Evolutionary conservation across 2,797 vertebrate genomes (phyloP).

Genomic region (Gymnocypris eckloni): DNA sequence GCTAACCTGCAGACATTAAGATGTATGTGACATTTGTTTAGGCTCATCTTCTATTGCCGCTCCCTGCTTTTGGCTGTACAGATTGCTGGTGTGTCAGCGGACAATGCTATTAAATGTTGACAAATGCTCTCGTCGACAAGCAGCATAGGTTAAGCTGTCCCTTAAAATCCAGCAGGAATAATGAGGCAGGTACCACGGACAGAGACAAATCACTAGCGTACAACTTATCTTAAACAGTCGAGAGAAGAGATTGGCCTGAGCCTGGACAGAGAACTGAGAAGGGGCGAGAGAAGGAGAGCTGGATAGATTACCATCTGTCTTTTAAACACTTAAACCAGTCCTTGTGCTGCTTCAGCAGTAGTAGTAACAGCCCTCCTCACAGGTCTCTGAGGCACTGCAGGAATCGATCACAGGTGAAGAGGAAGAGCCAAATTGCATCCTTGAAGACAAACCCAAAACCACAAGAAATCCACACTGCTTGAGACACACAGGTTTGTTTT

Average conservation of each 20-base stretch:
- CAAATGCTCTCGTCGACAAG: constrained; percentile 59
- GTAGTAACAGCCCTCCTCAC: constrained; percentile 33
- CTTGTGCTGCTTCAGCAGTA: constrained; percentile 48
- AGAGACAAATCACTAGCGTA: constrained; percentile 68
- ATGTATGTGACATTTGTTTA: constrained; percentile 49
- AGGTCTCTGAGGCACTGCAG: constrained; percentile 31
- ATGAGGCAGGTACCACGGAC: constrained; percentile 64
- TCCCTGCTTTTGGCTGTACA: constrained; percentile 39
- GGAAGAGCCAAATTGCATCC: constrained; percentile 3
- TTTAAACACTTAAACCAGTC: constrained; percentile 59
- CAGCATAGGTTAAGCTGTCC: constrained; percentile 62
- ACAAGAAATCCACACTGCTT: neutral
- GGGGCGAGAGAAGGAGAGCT: constrained; percentile 50
- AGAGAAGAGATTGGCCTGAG: constrained; percentile 62
- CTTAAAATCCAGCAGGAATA: constrained; percentile 69
- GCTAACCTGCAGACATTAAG: constrained; percentile 43
- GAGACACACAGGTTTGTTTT: neutral
- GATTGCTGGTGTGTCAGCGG: constrained; percentile 34
- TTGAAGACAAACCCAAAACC: neutral
- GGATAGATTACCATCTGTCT: constrained; percentile 60
- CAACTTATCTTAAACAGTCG: constrained; percentile 66
- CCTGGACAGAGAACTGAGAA: constrained; percentile 51
- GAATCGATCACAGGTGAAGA: constrained; percentile 47
- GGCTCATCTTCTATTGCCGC: constrained; percentile 24
- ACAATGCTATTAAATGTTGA: constrained; percentile 66